These are phyloP conservation scores for Malaclemys terrapin DNA, from an alignment of 2,113 vertebrate genomes.

Conservation along the genomic window DNA sequence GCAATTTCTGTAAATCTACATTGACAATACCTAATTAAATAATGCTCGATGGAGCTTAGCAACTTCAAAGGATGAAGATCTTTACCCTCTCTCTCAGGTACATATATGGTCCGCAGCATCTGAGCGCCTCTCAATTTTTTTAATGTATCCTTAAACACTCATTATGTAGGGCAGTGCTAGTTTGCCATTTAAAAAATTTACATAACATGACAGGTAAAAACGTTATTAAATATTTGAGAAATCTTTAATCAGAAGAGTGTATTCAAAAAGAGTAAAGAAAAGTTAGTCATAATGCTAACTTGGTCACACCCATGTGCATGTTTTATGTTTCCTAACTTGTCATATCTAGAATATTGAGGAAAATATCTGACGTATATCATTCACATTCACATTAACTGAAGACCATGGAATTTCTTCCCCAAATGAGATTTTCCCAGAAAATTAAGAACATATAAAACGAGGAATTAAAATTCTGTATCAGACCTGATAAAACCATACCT, in stretches of 20 bases:
- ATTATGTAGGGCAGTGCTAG: neutral
- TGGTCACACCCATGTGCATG: neutral
- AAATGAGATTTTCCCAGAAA: neutral
- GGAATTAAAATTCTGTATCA: neutral
- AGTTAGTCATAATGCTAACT: neutral
- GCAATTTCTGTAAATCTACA: neutral
- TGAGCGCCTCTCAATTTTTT: neutral
- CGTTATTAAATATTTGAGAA: neutral
- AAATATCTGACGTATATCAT: neutral
- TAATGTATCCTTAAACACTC: neutral
- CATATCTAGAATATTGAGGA: neutral
- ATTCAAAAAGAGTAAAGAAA: neutral
- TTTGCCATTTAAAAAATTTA: neutral
- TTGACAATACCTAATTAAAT: neutral
- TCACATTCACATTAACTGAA: neutral
- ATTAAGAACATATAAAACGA: neutral
- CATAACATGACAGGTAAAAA: neutral
- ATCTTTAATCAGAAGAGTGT: neutral
- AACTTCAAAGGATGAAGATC: neutral
- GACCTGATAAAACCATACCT: neutral
- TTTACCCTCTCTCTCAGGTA: neutral
- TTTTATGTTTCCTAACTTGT: neutral
- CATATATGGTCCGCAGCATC: neutral
- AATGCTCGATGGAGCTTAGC: neutral
- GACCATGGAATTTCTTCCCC: neutral